These are phyloP conservation scores for Phrynocephalus forsythii DNA, from an alignment of 2,797 vertebrate genomes.

Conservation along the genomic window DNA sequence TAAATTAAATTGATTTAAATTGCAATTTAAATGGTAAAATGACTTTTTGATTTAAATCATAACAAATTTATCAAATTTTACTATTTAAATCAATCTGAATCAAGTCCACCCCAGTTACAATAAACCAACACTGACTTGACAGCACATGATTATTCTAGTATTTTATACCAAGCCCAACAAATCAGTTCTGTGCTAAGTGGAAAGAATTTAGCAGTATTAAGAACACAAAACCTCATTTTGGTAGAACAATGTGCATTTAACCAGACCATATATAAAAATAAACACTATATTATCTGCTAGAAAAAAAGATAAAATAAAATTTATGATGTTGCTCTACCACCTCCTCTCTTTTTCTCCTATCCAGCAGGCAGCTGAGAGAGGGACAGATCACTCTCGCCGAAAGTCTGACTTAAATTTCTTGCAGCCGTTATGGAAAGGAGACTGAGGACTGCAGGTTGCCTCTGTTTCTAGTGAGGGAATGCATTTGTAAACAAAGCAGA, in stretches of 20 bases:
- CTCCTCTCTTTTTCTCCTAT: too few relatives aligned
- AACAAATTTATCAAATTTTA: too few relatives aligned
- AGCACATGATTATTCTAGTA: too few relatives aligned
- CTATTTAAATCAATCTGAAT: too few relatives aligned
- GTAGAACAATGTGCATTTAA: background rate
- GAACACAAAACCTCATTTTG: background rate
- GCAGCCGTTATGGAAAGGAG: background rate
- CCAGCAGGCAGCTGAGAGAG: background rate
- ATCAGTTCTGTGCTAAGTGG: background rate
- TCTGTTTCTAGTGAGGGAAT: background rate
- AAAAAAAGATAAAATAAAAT: background rate
- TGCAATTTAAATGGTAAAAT: too few relatives aligned
- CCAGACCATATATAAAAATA: background rate
- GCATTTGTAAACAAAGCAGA: slow-evolving; percentile 19
- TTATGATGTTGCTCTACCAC: background rate
- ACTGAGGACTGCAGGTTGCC: background rate
- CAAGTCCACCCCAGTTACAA: too few relatives aligned
- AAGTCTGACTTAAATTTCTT: background rate
- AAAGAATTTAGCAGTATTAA: background rate
- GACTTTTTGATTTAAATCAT: too few relatives aligned
- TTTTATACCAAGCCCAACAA: background rate
- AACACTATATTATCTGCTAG: background rate
- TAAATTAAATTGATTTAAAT: too few relatives aligned
- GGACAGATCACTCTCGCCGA: background rate
- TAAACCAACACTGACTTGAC: too few relatives aligned